Evolutionary conservation across 2,113 vertebrate genomes (phyloP).

Genomic region (Cyanoderma ruficeps): DNA sequence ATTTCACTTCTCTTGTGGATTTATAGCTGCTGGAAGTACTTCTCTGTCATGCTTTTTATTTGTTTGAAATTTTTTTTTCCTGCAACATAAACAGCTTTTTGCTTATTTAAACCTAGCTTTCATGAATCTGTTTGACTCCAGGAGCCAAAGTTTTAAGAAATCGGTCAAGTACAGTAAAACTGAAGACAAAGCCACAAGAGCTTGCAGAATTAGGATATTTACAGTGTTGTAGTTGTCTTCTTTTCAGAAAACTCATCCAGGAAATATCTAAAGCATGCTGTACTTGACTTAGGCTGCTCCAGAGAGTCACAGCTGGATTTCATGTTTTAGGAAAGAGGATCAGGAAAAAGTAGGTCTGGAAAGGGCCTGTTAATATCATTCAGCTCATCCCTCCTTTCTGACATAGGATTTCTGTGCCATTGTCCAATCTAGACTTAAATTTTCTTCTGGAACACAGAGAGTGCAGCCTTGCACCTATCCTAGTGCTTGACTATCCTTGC

Average conservation of each 20-base stretch:
- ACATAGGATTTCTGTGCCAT: not conserved
- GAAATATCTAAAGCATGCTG: not conserved
- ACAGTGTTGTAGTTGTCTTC: not conserved
- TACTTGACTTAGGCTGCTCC: not conserved
- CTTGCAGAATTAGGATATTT: not conserved
- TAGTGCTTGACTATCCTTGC: not conserved
- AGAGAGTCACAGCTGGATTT: not conserved
- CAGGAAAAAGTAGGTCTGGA: not conserved
- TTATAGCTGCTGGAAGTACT: not conserved
- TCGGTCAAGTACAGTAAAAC: not conserved
- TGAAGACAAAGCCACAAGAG: not conserved
- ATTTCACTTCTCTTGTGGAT: not conserved
- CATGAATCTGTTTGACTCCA: not conserved
- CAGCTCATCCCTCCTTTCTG: not conserved
- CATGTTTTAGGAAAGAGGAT: not conserved
- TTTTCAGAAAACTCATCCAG: not conserved
- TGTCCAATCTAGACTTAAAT: not conserved
- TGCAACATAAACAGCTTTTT: not conserved
- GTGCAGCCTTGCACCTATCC: not conserved
- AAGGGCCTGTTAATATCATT: not conserved
- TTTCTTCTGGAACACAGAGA: not conserved
- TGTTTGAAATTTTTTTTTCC: not conserved
- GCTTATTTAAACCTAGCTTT: conserved; percentile 7
- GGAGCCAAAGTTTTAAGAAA: not conserved
- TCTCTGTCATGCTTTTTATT: not conserved